These are phyloP conservation scores for Drosophila tristis DNA, from an alignment of 1,140 invertebrate species.

Conservation along the genomic window DNA sequence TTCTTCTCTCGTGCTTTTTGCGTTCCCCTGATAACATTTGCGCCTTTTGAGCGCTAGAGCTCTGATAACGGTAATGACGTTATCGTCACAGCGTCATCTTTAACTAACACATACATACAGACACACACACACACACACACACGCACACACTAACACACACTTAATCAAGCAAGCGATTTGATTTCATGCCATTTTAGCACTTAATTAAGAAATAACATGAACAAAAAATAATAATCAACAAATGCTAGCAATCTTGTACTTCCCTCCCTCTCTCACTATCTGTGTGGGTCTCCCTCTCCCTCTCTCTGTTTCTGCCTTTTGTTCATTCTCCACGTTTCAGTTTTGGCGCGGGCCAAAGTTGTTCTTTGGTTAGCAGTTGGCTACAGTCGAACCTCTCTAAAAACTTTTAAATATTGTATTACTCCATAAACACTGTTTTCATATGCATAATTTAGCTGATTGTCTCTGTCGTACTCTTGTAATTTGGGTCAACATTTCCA, in stretches of 20 bases:
- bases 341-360: conserved; percentile 4
- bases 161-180: conserved; percentile 41
- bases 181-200: conserved; percentile 75
- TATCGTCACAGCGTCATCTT: conserved; percentile 64
- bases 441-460: background rate
- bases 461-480: background rate
- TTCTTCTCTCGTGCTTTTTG: conserved; percentile 30
- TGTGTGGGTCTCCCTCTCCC: no score
- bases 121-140: conserved; percentile 7
- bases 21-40: conserved; percentile 73
- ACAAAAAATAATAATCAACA: conserved; percentile 46
- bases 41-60: conserved; percentile 58
- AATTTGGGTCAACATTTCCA: conserved; percentile 26
- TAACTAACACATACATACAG: conserved; percentile 14
- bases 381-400: conserved; percentile 32
- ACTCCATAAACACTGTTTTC: background rate
- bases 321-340: conserved; percentile 10
- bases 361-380: background rate
- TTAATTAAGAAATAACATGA: conserved; percentile 72
- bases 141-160: conserved; percentile 6
- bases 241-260: conserved; percentile 14
- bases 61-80: conserved; percentile 70
- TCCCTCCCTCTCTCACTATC: background rate
- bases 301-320: background rate
- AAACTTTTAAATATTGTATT: background rate